Base-by-base conservation (phyloP, 2,113 vertebrate species). In the cat (Felis catus) region DNA sequence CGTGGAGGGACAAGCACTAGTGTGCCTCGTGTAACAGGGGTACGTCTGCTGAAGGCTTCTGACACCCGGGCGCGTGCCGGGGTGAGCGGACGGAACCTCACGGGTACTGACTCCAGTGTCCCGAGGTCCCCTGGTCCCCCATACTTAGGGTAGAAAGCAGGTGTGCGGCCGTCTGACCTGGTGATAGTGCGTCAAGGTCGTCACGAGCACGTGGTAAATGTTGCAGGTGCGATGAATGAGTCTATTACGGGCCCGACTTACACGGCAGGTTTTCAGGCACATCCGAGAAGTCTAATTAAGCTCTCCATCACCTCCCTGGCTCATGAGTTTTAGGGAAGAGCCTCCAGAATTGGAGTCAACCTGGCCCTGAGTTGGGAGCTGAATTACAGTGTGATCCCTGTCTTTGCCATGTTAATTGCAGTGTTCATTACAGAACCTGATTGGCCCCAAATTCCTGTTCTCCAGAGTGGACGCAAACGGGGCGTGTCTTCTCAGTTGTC, bases 51-150 rank as follows among this genome's bases (percentile, higher is more conserved):
- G 14, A 45, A 23, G 19, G 90, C 45, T 29, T 51, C 1, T 0
- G 2, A 41, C 76, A 5, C 51, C 14, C 48, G 51, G 14, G 82
- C 3, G 3, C 25, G 29, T 27, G 31, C 45, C 4, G 4, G 41
- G 8, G n/a, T 48, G 55, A 18, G 76, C 7, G 4, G 71, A 45
- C 4, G 45, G 21, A 51, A 1, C 15, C 8, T 12, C 0, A 1
- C 7, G 10, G 0, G 0, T 12, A 3, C 31, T 8, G 0, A 18
- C 21, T 8, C 61, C 51, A 3, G 0, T 18, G 0, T 58, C 27
- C 36, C 13, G 5, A 7, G 4, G 0, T 4, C 5, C 2, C 3
- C 36, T 33, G 7, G 21, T 36, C 7, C 36, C 36, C n/a, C 1
- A 2, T 53, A 41, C 31, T 3, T 2, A 7, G 25, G 13, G 55